Base-by-base conservation (phyloP, 2,888 invertebrate species). In the Colletes collaris region DNA sequence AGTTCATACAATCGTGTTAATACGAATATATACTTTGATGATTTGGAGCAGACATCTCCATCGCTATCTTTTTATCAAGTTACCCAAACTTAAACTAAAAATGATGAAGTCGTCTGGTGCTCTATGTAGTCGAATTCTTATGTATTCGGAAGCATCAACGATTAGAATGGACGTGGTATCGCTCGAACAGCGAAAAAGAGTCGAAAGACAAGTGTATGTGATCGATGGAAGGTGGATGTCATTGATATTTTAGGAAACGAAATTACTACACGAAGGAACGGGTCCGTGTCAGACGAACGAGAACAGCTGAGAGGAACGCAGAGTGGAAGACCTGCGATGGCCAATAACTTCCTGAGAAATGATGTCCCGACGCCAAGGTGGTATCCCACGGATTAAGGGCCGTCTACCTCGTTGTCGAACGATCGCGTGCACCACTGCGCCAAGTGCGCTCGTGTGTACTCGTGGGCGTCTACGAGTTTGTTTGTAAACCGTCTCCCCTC, bases 291-390 rank as follows among this genome's bases (percentile, higher is more conserved):
- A 50, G 44, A 50, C 59, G 65, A 64, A 62, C 27, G 50, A 53
- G 49, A 55, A 73, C 63, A 68, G 60, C 49, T 27, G 68, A 56
- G 52, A 27, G 59, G 8, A 7, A 0, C 44, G 7, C 44, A 8
- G 35, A 63, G 50, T 68, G 44, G 76, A 75, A 67, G 74, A 67
- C 65, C 63, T 56, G 55, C 65, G 79, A 86, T 82, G 82, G 85
- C 66, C 89, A 85, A 88, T 89, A 89, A 90, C 83, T 90, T 89
- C 77, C 82, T 83, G 78, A 62, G 81, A 86, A 88, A 87, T 81
- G 87, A 89, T 87, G 84, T 77, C 82, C 66, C 63, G 74, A 58
- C 66, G 78, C 64, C 71, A 59, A 77, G 73, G 67, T 60, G 79
- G 65, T 79, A 81, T 79, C 82, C 85, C 74, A 70, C 68, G 79